Evolutionary conservation across 1,140 invertebrate genomes (phyloP).

Genomic region (Magallana angulata): DNA sequence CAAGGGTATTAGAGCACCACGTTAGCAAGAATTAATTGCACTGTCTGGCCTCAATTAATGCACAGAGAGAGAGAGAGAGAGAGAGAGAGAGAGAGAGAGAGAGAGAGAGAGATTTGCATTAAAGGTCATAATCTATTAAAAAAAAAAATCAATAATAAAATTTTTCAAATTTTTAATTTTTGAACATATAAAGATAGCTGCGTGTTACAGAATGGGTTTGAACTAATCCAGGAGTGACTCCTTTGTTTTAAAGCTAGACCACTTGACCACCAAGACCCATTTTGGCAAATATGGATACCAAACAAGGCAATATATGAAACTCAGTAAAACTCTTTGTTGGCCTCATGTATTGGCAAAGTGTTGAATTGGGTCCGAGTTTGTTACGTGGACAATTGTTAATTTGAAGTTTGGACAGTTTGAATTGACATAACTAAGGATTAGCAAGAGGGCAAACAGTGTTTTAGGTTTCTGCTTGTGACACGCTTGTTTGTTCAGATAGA

Average conservation of each 20-base stretch:
- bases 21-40: neutral
- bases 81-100: too few species aligned
- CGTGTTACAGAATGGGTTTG: too few species aligned
- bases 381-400: constrained; percentile 25
- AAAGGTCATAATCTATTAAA: too few species aligned
- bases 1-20: neutral
- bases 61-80: too few species aligned
- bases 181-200: too few species aligned
- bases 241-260: neutral
- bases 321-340: neutral
- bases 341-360: neutral
- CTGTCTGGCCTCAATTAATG: neutral
- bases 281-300: neutral
- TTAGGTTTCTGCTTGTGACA: constrained; percentile 26
- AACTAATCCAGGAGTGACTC: neutral
- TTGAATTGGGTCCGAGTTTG: constrained; percentile 13
- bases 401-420: constrained; percentile 29
- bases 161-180: too few species aligned
- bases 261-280: neutral
- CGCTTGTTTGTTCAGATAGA: constrained; percentile 30
- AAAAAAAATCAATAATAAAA: too few species aligned
- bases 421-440: constrained; percentile 30
- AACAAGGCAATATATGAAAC: neutral
- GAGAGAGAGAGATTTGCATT: too few species aligned
- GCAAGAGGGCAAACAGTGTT: constrained; percentile 24